phyloP scores from a whole-genome alignment of 1,140 invertebrate genomes.

The Zophobas morio region DNA sequence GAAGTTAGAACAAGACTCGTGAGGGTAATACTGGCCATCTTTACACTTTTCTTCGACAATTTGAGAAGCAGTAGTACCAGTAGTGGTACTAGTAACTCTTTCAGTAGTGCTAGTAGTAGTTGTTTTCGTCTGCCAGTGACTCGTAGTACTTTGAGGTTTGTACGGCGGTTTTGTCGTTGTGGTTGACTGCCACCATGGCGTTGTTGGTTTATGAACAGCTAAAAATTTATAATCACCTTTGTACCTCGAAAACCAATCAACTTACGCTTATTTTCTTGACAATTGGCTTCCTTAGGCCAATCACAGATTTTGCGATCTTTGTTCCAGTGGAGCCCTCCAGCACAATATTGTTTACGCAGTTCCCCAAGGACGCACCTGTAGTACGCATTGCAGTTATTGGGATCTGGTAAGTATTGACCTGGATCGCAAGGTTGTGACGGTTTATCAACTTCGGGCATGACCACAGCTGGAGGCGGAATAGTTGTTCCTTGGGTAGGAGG shows the following conservation, averaged over 20 bases:
- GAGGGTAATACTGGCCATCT: conserved; percentile 74
- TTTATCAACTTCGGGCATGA: conserved; percentile 65
- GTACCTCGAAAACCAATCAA: neutral
- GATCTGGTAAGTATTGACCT: conserved; percentile 78
- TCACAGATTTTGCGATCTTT: conserved; percentile 77
- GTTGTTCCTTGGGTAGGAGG: conserved; percentile 60
- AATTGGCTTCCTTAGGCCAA: conserved; percentile 83
- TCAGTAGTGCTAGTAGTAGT: conserved; percentile 25
- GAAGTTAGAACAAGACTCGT: conserved; percentile 77
- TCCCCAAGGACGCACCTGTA: conserved; percentile 81
- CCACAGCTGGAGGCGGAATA: conserved; percentile 66
- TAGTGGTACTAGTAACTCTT: conserved; percentile 25
- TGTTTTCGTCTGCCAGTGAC: conserved; percentile 48
- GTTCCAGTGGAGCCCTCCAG: conserved; percentile 88
- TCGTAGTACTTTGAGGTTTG: conserved; percentile 19
- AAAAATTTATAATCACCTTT: neutral
- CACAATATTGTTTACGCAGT: conserved; percentile 79
- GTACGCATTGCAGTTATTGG: conserved; percentile 81
- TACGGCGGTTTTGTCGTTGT: conserved; percentile 49
- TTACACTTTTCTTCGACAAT: conserved; percentile 62
- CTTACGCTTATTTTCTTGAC: conserved; percentile 68
- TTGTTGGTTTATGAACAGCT: conserved; percentile 47
- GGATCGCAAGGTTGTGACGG: conserved; percentile 69
- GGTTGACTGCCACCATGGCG: conserved; percentile 10
- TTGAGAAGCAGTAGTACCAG: conserved; percentile 24